Percentiles rank a stretch among this genome's conserved stretches.
Conservation (phyloP, 2,888 invertebrate genomes). For the Brachyopa scutellaris region DNA sequence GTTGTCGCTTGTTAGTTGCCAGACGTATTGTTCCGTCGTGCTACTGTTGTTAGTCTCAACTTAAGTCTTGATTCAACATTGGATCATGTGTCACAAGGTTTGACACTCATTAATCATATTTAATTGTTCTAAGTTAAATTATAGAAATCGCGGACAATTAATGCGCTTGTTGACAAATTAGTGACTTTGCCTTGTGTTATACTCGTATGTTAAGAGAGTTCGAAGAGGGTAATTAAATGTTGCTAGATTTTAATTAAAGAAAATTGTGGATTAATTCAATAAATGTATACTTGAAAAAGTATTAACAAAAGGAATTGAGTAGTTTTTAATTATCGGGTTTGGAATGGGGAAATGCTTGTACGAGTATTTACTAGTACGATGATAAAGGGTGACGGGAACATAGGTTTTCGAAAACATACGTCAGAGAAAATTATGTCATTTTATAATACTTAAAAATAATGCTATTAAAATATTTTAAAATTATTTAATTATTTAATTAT, state of each 20-base stretch:
- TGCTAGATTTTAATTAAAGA: slow-evolving; percentile 52
- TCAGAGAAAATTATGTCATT: no score
- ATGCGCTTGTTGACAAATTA: slow-evolving; percentile 69
- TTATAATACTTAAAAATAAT: no score
- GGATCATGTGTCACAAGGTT: slow-evolving; percentile 65
- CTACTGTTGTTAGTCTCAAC: slow-evolving; percentile 28
- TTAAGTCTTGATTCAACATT: slow-evolving; percentile 1
- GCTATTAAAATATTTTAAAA: no score
- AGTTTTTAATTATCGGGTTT: slow-evolving; percentile 27
- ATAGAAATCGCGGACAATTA: slow-evolving; percentile 53
- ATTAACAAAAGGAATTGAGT: slow-evolving; percentile 2
- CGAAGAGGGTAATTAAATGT: slow-evolving; percentile 46
- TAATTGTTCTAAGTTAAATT: slow-evolving; percentile 68
- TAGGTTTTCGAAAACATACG: no score
- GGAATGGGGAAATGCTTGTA: no score
- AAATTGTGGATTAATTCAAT: slow-evolving; percentile 42
- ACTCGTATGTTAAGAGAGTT: background rate
- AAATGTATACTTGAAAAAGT: slow-evolving; percentile 3
- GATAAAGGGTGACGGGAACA: no score
- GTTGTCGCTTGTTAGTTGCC: slow-evolving; percentile 44
- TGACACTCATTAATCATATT: slow-evolving; percentile 61
- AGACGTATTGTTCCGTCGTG: background rate
- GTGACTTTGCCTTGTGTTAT: slow-evolving; percentile 43
- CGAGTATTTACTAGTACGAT: no score
- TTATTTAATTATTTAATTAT: no score